Percentiles rank a stretch among this genome's conserved stretches.
Conservation (phyloP, 2,888 invertebrate species). For the Liodrosophila aerea region DNA sequence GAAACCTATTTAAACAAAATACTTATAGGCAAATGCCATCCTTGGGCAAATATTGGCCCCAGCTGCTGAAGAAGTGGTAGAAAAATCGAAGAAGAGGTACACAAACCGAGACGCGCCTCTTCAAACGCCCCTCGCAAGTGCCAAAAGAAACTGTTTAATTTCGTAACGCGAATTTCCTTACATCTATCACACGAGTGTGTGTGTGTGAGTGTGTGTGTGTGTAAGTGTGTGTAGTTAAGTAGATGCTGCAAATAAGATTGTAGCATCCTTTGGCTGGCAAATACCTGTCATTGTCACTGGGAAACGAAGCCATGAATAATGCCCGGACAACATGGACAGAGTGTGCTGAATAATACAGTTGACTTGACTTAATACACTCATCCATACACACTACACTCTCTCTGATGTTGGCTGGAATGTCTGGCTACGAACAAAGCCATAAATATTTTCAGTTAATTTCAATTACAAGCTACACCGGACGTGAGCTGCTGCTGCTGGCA, state of each 20-base stretch:
- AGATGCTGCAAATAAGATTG: conserved; percentile 25
- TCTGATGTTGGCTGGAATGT: conserved; percentile 43
- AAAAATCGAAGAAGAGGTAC: conserved; percentile 23
- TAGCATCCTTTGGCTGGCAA: conserved; percentile 15
- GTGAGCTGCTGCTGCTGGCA: conserved; percentile 32
- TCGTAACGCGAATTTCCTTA: conserved; percentile 44
- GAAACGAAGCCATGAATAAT: conserved; percentile 55
- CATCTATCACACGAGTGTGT: neutral
- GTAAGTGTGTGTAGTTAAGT: neutral
- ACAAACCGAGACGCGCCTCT: conserved; percentile 31
- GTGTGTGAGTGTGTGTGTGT: conserved; percentile 18
- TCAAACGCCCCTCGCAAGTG: conserved; percentile 14
- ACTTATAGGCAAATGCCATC: conserved; percentile 70
- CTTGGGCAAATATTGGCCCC: conserved; percentile 67
- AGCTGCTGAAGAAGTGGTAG: conserved; percentile 28
- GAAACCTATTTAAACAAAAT: conserved; percentile 73
- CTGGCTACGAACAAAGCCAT: conserved; percentile 53
- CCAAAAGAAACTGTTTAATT: conserved; percentile 44
- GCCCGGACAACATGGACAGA: conserved; percentile 27
- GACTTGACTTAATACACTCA: neutral
- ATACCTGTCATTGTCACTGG: conserved; percentile 37
- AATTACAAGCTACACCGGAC: conserved; percentile 50
- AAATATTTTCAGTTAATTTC: conserved; percentile 71
- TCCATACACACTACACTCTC: neutral
- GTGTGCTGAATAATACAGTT: conserved; percentile 58